These are phyloP conservation scores for Halichoerus grypus DNA, from an alignment of 2,113 vertebrate species.

Conservation along the genomic window DNA sequence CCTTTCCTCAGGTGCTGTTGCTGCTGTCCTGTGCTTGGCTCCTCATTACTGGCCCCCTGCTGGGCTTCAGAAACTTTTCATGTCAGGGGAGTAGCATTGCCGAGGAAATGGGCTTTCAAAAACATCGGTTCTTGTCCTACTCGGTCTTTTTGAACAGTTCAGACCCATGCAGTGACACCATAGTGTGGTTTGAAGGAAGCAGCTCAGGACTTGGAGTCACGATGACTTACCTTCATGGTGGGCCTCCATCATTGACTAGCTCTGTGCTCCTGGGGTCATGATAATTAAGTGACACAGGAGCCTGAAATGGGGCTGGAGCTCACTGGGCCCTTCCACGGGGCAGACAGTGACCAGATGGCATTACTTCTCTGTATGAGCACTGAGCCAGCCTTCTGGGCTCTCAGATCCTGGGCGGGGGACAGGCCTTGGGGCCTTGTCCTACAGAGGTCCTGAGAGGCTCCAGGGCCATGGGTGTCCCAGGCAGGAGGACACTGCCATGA, in stretches of 20 bases:
- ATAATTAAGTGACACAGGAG: neutral
- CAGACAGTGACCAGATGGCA: neutral
- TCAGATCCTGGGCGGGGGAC: neutral
- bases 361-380: neutral
- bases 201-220: neutral
- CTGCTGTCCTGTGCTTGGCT: neutral
- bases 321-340: neutral
- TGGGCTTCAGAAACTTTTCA: neutral
- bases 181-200: neutral
- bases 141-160: neutral
- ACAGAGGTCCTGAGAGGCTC: neutral
- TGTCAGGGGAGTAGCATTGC: neutral
- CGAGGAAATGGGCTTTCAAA: neutral
- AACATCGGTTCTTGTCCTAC: neutral
- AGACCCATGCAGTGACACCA: neutral
- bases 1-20: neutral
- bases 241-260: neutral
- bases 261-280: neutral
- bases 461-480: neutral
- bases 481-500: neutral
- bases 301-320: neutral
- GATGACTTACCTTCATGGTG: neutral
- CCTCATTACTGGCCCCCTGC: neutral
- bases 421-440: neutral
- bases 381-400: neutral